Percentiles rank a stretch among this genome's conserved stretches.
Evolutionary conservation across 2,797 vertebrate species (phyloP).

Genomic region (Eulemur mongoz): DNA sequence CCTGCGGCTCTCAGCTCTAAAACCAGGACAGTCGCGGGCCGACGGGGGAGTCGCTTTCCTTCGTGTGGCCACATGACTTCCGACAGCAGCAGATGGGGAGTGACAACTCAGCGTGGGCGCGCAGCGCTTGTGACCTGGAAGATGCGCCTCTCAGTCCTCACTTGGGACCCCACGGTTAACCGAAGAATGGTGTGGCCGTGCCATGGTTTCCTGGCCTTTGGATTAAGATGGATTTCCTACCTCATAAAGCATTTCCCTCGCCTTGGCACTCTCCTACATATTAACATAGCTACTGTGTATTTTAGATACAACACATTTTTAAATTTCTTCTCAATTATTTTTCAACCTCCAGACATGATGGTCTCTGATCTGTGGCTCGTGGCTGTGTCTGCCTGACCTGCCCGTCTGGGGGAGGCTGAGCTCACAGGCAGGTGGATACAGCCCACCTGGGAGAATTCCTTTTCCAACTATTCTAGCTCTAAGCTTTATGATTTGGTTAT

Average conservation of each 20-base stretch:
- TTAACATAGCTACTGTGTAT: constrained; percentile 45
- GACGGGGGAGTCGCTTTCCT: rapidly evolving
- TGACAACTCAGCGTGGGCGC: rapidly evolving
- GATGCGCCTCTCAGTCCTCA: neutral
- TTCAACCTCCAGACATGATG: neutral
- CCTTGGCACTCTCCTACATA: neutral
- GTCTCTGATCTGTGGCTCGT: no score
- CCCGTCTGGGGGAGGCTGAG: constrained; percentile 45
- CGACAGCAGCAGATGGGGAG: neutral
- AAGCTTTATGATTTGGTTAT: neutral
- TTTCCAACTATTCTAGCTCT: neutral
- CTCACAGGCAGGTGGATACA: neutral
- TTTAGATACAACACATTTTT: neutral
- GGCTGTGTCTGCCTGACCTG: neutral
- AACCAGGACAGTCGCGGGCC: neutral
- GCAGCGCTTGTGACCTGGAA: neutral
- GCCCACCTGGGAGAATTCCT: constrained; percentile 49
- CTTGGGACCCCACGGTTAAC: neutral
- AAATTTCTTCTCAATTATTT: constrained; percentile 49
- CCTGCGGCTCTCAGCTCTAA: neutral
- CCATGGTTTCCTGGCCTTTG: neutral
- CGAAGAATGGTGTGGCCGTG: neutral
- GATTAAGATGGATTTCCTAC: constrained; percentile 49
- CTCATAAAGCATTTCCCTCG: constrained; percentile 28
- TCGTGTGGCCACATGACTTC: neutral